Base-by-base conservation (phyloP, 2,113 vertebrate genomes). In the Istiophorus platypterus region DNA sequence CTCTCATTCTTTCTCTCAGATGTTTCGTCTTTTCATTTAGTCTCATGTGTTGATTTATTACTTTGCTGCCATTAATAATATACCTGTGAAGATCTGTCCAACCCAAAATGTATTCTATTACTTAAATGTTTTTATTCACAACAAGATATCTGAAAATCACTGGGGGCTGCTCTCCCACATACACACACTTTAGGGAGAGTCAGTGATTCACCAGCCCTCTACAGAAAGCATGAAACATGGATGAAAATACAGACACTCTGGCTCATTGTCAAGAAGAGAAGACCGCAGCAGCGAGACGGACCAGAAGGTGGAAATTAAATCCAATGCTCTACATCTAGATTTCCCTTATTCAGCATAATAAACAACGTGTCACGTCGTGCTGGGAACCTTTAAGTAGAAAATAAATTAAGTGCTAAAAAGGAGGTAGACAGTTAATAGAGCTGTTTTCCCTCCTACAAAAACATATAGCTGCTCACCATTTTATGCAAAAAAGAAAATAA, bases 1-100 rank as follows among this genome's bases (percentile, higher is more conserved):
- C 78, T 49, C 45, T 63, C 64, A 70, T 76, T 85, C 73, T 82
- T 31, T 42, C 52, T 47, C 41, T 52, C 47, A 51, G 34, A 52
- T 27, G 42, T 69, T 65, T 78, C 41, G 63, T 86, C 29, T 80
- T 76, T 70, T 64, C 12, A 0, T 73, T n/a, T 34, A 39, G 15
- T 22, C 37, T 42, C 15, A 4, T 24, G 9, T 12, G 4, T 26
- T 51, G 29, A 42, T 27, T 64, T 56, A 70, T 42, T 49, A 72
- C 27, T 49, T 24, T 12, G 1, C 59, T 39, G 31, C 8, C 2
- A 3, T 54, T 56, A 61, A 80, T 62, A 56, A 31, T 0, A n/a
- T 13, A 72, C 4, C 24, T 62, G 59, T 34, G 31, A 47, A 27
- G 49, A 76, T 65, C 65, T 58, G 45, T 31, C 54, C 15, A 20